Evolutionary conservation across 2,113 vertebrate genomes (phyloP), one percentile per base, ranked within the genome.

Genomic region (Gyps fulvus): DNA sequence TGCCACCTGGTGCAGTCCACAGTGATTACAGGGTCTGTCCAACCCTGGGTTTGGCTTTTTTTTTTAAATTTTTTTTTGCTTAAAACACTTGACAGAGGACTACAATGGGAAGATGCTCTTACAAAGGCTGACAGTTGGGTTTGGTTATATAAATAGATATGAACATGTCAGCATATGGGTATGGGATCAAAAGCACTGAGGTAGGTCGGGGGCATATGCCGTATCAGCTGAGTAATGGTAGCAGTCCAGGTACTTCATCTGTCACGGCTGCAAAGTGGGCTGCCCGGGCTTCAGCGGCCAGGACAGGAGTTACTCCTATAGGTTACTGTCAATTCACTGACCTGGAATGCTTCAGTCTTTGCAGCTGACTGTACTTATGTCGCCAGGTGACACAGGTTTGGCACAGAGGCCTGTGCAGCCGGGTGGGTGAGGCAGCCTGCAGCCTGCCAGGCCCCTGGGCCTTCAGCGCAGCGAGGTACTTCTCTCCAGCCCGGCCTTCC

Each of bases 381-480:
- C 7, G 0, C 21, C 70, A 21, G 31, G 59, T 25, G 79, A 38
- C 26, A 27, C 7, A 5, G 42, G 18, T 11, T 10, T 27, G 57
- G 23, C 21, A 2, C 7, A 45, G 29, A 38, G 32, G 32, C 16
- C n/a, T 4, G 11, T 2, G 15, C 32, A 16, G 58, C 13, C 0
- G 0, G 20, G 42, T 2, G 14, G 54, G 21, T 4, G 31, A 36
- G 36, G 72, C 19, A 6, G 19, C 20, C 31, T 45, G 50, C 18
- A 12, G 27, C 19, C 14, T 9, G 13, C 8, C 7, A 4, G 16
- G 22, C 50, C 26, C 50, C 50, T 3, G 11, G 16, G 49, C 2
- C 1, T 1, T 12, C 16, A 7, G 62, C 5, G 5, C 16, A 2
- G 62, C 0, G 10, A n/a, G 58, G 18, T 3, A 0, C 20, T 43